Percentiles rank a stretch among this genome's conserved stretches.
These are phyloP conservation scores for Yponomeuta evonymella DNA, from an alignment of 2,888 invertebrate genomes.

Conservation along the genomic window DNA sequence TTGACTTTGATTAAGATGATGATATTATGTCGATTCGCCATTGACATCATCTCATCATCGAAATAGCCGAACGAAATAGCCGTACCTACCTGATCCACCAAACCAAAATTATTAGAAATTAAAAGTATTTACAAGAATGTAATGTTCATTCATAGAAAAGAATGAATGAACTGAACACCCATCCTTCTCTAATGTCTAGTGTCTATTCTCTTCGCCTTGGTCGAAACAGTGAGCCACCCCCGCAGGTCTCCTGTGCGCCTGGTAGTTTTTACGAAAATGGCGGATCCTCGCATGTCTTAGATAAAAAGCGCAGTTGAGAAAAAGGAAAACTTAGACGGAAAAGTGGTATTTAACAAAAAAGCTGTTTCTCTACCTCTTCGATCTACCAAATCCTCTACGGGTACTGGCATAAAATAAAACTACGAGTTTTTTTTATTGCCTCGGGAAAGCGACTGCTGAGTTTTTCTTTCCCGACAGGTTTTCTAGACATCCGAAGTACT, in stretches of 20 bases:
- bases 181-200: conserved; percentile 7
- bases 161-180: not conserved
- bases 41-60: no score
- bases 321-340: not conserved
- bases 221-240: conserved; percentile 38
- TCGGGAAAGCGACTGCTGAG: not conserved
- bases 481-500: conserved; percentile 50
- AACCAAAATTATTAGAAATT: no score
- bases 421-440: not conserved
- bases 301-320: not conserved
- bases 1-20: no score
- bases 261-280: conserved; percentile 53
- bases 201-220: conserved; percentile 20
- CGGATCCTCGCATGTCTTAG: conserved; percentile 41
- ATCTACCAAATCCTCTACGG: no score
- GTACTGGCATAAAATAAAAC: not conserved
- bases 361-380: no score
- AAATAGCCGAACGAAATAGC: no score
- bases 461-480: conserved; percentile 42
- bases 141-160: no score
- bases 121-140: no score
- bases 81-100: no score
- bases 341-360: no score
- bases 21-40: no score
- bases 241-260: conserved; percentile 35